Percentiles rank a stretch among this genome's conserved stretches.
These are phyloP conservation scores for Cyclargus thomasi DNA, from an alignment of 1,140 invertebrate genomes.

Conservation along the genomic window DNA sequence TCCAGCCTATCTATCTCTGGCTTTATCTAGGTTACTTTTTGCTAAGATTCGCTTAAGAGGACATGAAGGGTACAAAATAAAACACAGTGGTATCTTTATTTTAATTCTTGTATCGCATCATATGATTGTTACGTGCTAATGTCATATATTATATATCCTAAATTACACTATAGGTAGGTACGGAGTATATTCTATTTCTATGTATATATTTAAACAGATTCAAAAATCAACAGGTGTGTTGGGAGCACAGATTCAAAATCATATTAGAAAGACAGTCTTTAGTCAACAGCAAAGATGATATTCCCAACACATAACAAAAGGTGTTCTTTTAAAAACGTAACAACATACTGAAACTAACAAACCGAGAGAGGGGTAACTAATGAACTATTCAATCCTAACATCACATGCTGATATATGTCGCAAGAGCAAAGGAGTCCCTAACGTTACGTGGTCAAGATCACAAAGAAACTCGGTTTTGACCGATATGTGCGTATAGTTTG, in stretches of 20 bases:
- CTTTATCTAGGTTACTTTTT: too few species aligned
- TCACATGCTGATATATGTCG: constrained; percentile 23
- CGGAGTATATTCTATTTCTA: constrained; percentile 54
- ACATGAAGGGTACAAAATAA: constrained; percentile 39
- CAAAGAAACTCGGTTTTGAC: constrained; percentile 15
- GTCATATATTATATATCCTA: constrained; percentile 46
- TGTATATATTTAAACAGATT: constrained; percentile 28
- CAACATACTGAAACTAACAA: constrained; percentile 16
- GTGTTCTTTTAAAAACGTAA: constrained; percentile 38
- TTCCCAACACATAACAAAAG: constrained; percentile 28
- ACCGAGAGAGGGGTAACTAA: constrained; percentile 3
- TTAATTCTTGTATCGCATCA: constrained; percentile 48
- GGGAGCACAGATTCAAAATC: constrained; percentile 17
- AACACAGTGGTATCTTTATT: constrained; percentile 47
- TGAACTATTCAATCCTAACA: constrained; percentile 11
- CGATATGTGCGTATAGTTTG: constrained; percentile 18
- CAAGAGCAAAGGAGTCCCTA: constrained; percentile 18
- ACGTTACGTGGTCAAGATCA: constrained; percentile 19
- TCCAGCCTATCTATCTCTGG: too few species aligned
- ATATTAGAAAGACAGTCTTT: constrained; percentile 16
- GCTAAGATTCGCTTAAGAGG: background rate
- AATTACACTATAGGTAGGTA: constrained; percentile 60
- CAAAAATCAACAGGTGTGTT: constrained; percentile 18
- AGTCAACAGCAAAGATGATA: constrained; percentile 5
- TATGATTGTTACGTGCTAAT: constrained; percentile 49